Base-by-base conservation (phyloP, 2,797 vertebrate genomes). In the Peromyscus eremicus region DNA sequence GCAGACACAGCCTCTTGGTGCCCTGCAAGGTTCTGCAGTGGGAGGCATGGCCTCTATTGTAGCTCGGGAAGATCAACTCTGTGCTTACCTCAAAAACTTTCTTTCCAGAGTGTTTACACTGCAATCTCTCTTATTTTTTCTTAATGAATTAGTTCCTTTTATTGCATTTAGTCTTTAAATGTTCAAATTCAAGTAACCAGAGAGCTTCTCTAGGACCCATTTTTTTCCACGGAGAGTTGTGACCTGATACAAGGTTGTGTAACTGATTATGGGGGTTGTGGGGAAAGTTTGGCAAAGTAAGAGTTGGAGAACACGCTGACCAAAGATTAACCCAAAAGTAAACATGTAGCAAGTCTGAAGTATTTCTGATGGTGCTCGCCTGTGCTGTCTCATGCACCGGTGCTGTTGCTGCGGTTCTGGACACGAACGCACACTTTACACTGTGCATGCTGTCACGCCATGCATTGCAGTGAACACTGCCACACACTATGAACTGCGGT, bases 161-260 rank as follows among this genome's bases (percentile, higher is more conserved):
- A 71, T 16, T 17, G 23, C 34, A 37, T 87, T 93, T 79, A 91
- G 13, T 76, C n/a, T 95, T 86, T 88, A 43, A 94, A 81, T 62
- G 43, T 82, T 73, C 14, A 40, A 77, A 64, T 55, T 94, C 40
- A 55, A 89, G 68, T 73, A 96, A 25, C 32, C 34, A 29, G 9
- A 96, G 77, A 70, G 57, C 7, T 77, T 91, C 71, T 55, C 37
- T 19, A 29, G 57, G 66, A 52, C 46, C 21, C 64, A 80, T 14
- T 25, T 32, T n/a, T 19, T 70, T 52, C 29, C 32, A n/a, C 1
- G 6, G 32, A 70, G 46, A 5, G 43, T 16, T 68, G 40, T 49
- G 62, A 49, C 83, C 29, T 66, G 62, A n/a, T 49, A 49, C 1
- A 5, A 49, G 43, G 64, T 25, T 27, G 40, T 49, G 2, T 66